A percentile compares a stretch with the other conserved stretches of the same genome.
Conservation (phyloP, 2,113 vertebrate species). For the Prinia subflava region DNA sequence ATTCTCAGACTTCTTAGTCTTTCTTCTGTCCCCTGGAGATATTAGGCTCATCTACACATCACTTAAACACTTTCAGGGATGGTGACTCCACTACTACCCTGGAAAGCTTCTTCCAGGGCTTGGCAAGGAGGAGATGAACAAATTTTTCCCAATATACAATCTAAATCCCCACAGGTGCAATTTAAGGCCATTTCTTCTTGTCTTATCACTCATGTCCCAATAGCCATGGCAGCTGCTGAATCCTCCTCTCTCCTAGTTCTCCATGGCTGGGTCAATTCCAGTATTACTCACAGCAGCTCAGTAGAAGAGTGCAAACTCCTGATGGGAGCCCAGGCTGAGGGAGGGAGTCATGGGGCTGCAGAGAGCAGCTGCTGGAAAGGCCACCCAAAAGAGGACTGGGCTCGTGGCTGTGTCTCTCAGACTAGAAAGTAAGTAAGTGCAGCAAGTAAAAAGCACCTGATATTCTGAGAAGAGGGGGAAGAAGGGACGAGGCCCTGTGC, state of each 20-base stretch:
- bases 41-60: neutral
- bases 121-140: neutral
- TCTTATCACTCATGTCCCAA: neutral
- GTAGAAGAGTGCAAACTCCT: neutral
- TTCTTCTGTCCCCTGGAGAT: neutral
- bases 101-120: neutral
- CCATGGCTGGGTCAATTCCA: neutral
- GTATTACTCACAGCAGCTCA: neutral
- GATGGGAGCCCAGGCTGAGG: neutral
- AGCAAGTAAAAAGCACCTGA: neutral
- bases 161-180: neutral
- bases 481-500: neutral
- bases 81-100: neutral
- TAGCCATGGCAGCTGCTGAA: neutral
- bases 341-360: neutral
- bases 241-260: neutral
- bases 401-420: neutral
- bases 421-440: neutral
- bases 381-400: neutral
- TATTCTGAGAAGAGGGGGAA: neutral
- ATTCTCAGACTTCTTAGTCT: neutral
- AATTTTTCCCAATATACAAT: neutral
- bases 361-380: neutral
- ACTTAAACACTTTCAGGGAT: neutral
- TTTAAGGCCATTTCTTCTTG: rapidly evolving